Conservation (phyloP, 2,797 vertebrate genomes). For the Florisuga fusca region DNA sequence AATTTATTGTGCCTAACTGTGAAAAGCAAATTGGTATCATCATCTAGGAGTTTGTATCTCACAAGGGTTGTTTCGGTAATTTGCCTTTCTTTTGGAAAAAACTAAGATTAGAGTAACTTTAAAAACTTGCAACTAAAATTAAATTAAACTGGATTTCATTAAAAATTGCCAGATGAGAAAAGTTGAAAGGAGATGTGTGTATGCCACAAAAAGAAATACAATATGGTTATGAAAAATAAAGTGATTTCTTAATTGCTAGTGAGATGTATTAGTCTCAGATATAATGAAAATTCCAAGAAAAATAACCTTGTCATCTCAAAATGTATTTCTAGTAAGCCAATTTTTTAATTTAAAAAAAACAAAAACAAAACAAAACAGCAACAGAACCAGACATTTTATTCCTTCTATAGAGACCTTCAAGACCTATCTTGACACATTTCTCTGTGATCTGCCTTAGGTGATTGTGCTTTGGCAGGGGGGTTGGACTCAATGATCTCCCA, state of each 20-base stretch:
- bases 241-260: not conserved
- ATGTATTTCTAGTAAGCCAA: not conserved
- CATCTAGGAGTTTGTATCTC: not conserved
- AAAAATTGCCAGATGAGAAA: not conserved
- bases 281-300: not conserved
- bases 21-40: slow-evolving; percentile 54
- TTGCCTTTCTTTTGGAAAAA: slow-evolving; percentile 17
- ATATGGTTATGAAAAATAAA: not conserved
- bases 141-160: not conserved
- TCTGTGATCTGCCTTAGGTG: no score
- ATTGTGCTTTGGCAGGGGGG: no score
- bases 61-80: slow-evolving; percentile 11
- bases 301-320: not conserved
- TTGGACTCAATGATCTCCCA: no score
- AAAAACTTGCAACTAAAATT: slow-evolving; percentile 22
- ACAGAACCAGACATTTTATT: not conserved
- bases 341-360: not conserved
- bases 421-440: no score
- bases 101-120: not conserved
- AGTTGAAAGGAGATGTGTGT: not conserved
- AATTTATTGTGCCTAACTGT: slow-evolving; percentile 28
- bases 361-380: not conserved
- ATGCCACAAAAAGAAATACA: not conserved
- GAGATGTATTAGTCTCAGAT: not conserved
- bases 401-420: no score